Base-by-base conservation (phyloP, 1,140 invertebrate species). In the Rhopalosiphum maidis region DNA sequence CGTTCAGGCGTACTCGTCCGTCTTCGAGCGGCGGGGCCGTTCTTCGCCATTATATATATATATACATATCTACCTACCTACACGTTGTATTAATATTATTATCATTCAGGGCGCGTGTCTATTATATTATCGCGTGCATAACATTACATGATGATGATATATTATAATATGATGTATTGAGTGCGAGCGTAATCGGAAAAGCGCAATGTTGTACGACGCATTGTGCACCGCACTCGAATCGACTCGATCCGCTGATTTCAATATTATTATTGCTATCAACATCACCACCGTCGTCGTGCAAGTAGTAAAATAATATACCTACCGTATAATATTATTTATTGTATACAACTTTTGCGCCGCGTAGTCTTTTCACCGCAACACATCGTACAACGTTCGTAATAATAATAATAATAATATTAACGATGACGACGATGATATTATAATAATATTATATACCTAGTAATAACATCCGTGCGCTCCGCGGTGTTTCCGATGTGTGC, bases 191-290 rank as follows among this genome's bases (percentile, higher is more conserved):
- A 77, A 77, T 77, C 46, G 46, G 46, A 46, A 46, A 46, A 46
- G 46, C 46, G 46, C 46, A 46, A 46, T 46, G 46, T 46, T 15
- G 30, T 54, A 54, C 51, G 51, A 22, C 30, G n/a, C 11, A 77
- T 77, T 41, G 22, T 85, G 37, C 37, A 85, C 37, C 21, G 9
- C 85, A 86, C 85, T 89, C 87, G 87, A 89, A 54, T 90, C 37
- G 54, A 68, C 37, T 93, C 92, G 86, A 51, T 86, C 85, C 83
- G 21, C 48, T 87, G 68, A 83, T 41, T 92, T 41, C 22, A 35
- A 51, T 85, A 83, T 82, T n/a, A 91, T 91, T 43, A 60, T 90
- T 30, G 7, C 25, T 90, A 35, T 54, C 22, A 68, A 37, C 2
- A 68, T 35, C 54, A 54, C 18, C 30, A 18, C 8, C 25, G 9